Conservation (phyloP, 37 sponge, comb jelly and placozoan species). For the Dysidea cf. avara region DNA sequence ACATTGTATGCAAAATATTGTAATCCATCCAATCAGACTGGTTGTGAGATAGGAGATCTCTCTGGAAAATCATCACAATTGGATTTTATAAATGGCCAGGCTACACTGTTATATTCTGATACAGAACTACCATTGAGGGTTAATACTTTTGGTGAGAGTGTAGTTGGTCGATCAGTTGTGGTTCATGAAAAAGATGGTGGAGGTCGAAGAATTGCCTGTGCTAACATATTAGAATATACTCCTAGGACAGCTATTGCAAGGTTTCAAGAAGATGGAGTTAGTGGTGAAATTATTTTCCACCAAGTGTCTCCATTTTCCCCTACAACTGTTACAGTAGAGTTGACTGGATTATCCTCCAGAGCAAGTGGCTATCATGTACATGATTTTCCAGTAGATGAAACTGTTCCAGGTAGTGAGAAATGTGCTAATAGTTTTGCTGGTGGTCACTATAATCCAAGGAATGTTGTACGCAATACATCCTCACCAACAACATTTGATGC, state of each 20-base stretch:
- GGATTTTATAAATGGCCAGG: constrained; percentile 11
- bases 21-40: constrained; percentile 4
- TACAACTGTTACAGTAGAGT: constrained; percentile 40
- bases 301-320: constrained; percentile 58
- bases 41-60: constrained; percentile 75
- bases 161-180: constrained; percentile 55
- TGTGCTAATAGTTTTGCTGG: constrained; percentile 2
- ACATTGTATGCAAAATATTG: constrained; percentile 13
- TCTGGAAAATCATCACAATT: constrained; percentile 41
- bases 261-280: constrained; percentile 21
- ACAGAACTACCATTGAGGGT: constrained; percentile 31
- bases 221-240: constrained; percentile 18
- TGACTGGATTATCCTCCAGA: constrained; percentile 42
- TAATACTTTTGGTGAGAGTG: not conserved
- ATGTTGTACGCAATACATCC: not conserved
- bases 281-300: constrained; percentile 39
- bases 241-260: constrained; percentile 24
- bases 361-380: constrained; percentile 66
- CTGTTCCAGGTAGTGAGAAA: not conserved
- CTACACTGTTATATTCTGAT: constrained; percentile 52
- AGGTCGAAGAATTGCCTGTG: constrained; percentile 43
- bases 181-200: constrained; percentile 42
- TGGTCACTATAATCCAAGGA: constrained; percentile 61
- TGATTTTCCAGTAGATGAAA: constrained; percentile 30
- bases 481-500: constrained; percentile 50